Percentiles rank a stretch among this genome's conserved stretches.
phyloP scores from a whole-genome alignment of 1,140 invertebrate genomes.

The Copidosoma floridanum region DNA sequence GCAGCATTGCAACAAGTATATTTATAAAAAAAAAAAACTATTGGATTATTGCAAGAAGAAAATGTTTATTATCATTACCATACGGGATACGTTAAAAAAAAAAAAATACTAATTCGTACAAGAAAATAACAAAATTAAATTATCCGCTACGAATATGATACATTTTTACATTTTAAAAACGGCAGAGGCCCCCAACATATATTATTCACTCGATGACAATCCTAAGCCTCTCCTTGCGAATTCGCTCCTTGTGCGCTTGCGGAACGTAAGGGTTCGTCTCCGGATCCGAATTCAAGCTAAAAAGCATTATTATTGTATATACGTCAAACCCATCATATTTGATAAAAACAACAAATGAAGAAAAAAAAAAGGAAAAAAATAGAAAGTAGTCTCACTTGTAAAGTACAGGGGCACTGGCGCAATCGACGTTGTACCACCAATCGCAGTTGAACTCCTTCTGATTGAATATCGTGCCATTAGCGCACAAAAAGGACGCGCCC shows the following conservation, averaged over 20 bases:
- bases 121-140: too few relatives aligned
- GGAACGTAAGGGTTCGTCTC: constrained; percentile 75
- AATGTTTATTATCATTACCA: too few relatives aligned
- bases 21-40: too few relatives aligned
- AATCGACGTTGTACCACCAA: constrained; percentile 92
- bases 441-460: constrained; percentile 85
- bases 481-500: constrained; percentile 79
- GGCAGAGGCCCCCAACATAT: too few relatives aligned
- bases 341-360: too few relatives aligned
- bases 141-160: too few relatives aligned
- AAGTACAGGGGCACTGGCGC: constrained; percentile 63
- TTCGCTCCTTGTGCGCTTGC: constrained; percentile 63
- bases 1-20: too few relatives aligned
- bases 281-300: constrained; percentile 74
- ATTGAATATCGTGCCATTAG: constrained; percentile 86
- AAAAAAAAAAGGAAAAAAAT: too few relatives aligned
- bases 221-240: constrained; percentile 36
- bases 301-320: constrained; percentile 41
- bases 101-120: too few relatives aligned
- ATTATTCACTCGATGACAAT: constrained; percentile 34
- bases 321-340: not conserved
- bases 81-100: too few relatives aligned
- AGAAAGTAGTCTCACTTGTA: constrained; percentile 70
- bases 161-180: not conserved
- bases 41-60: too few relatives aligned